Evolutionary conservation across 2,888 invertebrate genomes (phyloP), one percentile per base, ranked within the genome.

Genomic region (Thereva nobilitata): DNA sequence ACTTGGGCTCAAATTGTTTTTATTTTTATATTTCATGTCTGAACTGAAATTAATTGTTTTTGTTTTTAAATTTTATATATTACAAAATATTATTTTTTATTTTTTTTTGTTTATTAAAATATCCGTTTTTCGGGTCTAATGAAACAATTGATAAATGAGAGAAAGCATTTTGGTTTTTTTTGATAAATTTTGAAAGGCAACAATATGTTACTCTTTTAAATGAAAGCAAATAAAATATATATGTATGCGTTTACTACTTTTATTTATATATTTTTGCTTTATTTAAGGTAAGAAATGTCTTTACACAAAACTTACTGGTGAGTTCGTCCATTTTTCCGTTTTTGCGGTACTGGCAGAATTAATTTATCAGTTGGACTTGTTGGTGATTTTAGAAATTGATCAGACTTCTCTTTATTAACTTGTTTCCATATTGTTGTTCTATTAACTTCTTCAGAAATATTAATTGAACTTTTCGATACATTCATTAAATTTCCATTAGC

Each of bases 351-450:
- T 42, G 78, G 79, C 70, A 79, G 76, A 69, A 78, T 77, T 66
- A 78, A 72, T 61, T 61, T 64, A 53, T 53, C 64, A 44, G 37
- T 64, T 42, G 55, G 55, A 57, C 37, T 41, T 66, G 23, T 65
- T 79, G 79, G 67, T 76, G 78, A 64, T 76, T 56, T 44, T 54
- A 38, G 53, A 49, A 37, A 47, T 67, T 44, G 47, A 10, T 38
- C 50, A 49, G 45, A 49, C 54, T 72, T 78, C 70, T 84, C 84
- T 74, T 88, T 89, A 78, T 92, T 93, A 9, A 93, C 90, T 81
- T 93, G 92, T 76, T 93, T 92, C 97, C 97, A 97, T 76, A 97
- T 91, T 41, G 94, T 92, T 38, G 92, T 91, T 79, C 93, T 93
- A 77, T 95, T 91, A 66, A 97, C 92, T 80, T 97, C 97, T 79